These are phyloP conservation scores for Oplegnathus fasciatus DNA, from an alignment of 2,113 vertebrate species.

Conservation along the genomic window DNA sequence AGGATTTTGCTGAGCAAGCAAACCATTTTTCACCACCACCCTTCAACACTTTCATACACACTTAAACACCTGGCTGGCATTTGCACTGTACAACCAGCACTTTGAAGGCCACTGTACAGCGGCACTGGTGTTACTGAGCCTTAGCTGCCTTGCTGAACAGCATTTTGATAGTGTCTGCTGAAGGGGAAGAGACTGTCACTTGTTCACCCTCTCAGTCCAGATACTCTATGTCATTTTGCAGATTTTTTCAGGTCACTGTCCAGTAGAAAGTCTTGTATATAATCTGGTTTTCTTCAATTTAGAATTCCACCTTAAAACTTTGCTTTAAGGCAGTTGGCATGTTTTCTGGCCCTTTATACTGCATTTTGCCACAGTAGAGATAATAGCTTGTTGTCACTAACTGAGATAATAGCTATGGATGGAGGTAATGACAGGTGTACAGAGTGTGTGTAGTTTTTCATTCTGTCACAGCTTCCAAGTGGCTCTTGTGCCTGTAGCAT, in stretches of 20 bases:
- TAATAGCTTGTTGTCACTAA: conserved; percentile 34
- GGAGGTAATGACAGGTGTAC: conserved; percentile 25
- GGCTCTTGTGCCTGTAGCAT: conserved; percentile 8
- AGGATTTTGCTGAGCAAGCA: conserved; percentile 33
- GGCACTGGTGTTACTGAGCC: conserved; percentile 13
- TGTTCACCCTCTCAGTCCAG: neutral
- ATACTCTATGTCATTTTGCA: neutral
- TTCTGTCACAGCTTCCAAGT: conserved; percentile 1
- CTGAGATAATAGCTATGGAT: conserved; percentile 34
- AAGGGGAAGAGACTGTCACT: neutral
- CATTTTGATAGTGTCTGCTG: neutral
- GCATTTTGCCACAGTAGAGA: conserved; percentile 19
- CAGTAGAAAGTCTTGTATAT: neutral
- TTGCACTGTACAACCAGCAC: neutral
- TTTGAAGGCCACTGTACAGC: conserved; percentile 8
- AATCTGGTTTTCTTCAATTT: neutral
- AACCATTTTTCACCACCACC: conserved; percentile 29
- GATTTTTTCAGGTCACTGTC: neutral
- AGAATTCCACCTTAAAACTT: neutral
- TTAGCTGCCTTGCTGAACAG: neutral
- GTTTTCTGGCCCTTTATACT: conserved; percentile 27
- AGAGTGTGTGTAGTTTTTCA: neutral
- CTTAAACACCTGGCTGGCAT: conserved; percentile 29
- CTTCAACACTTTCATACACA: conserved; percentile 19
- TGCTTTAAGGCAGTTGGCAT: conserved; percentile 22